Percentiles rank a stretch among this genome's conserved stretches.
Evolutionary conservation across 1,140 invertebrate genomes (phyloP).

Genomic region (Lucilia cuprina): DNA sequence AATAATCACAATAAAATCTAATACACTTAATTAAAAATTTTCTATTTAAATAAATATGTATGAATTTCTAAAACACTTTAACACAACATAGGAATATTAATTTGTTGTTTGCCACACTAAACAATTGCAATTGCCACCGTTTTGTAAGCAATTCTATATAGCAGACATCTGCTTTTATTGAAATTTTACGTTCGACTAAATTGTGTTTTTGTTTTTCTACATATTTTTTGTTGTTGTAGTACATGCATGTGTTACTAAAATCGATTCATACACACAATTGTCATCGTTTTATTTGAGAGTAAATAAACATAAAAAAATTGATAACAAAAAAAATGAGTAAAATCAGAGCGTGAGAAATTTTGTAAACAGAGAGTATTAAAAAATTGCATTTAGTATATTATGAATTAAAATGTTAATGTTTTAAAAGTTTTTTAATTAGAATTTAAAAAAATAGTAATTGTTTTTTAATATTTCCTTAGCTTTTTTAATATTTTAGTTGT

Average conservation of each 20-base stretch:
- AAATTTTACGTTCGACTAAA: not conserved
- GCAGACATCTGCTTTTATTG: conserved; percentile 1
- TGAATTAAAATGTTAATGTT: not conserved
- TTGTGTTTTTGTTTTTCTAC: not conserved
- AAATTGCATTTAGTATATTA: not conserved
- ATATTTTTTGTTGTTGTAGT: not conserved
- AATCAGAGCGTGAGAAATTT: not conserved
- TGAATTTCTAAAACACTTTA: not conserved
- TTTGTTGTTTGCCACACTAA: not conserved
- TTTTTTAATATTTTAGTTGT: not conserved
- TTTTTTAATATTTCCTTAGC: not conserved
- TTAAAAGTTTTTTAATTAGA: not conserved
- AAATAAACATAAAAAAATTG: not conserved
- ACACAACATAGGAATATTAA: not conserved
- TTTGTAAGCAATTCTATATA: not conserved
- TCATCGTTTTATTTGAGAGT: not conserved
- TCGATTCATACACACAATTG: not conserved
- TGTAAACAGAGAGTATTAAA: not conserved
- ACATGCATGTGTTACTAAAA: not conserved
- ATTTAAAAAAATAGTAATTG: not conserved
- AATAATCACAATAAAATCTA: too few relatives aligned
- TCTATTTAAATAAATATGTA: not conserved
- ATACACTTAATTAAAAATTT: not conserved
- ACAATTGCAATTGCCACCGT: not conserved
- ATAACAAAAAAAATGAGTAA: not conserved